Evolutionary conservation across 1,140 invertebrate genomes (phyloP).

Genomic region (Ips nitidus): DNA sequence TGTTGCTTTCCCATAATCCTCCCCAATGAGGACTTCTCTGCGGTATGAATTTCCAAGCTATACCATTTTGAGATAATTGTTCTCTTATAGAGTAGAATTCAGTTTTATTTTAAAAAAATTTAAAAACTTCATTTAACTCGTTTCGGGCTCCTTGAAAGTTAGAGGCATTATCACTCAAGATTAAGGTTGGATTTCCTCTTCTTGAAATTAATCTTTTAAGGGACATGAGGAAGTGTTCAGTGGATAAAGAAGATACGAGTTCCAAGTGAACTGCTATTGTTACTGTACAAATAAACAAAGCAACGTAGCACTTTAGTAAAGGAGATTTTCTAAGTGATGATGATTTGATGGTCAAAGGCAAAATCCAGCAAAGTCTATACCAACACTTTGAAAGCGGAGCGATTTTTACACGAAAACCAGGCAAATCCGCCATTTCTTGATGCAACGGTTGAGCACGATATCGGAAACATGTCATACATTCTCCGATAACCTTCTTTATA

Average conservation of each 20-base stretch:
- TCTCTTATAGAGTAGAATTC: too few relatives aligned
- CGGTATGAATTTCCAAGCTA: too few relatives aligned
- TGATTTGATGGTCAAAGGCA: slow-evolving; percentile 15
- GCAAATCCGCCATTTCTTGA: slow-evolving; percentile 25
- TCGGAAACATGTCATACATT: slow-evolving; percentile 28
- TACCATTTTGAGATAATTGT: too few relatives aligned
- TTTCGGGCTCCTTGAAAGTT: slow-evolving; percentile 28
- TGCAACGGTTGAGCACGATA: neutral
- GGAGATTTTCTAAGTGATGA: slow-evolving; percentile 10
- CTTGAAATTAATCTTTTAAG: slow-evolving; percentile 49
- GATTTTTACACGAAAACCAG: slow-evolving; percentile 6
- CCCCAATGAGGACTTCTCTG: too few relatives aligned
- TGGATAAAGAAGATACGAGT: slow-evolving; percentile 37
- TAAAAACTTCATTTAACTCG: slow-evolving; percentile 12
- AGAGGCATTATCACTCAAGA: slow-evolving; percentile 32
- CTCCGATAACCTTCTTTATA: slow-evolving; percentile 10
- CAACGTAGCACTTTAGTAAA: slow-evolving; percentile 47
- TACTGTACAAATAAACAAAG: slow-evolving; percentile 50
- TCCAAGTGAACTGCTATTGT: slow-evolving; percentile 55
- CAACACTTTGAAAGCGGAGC: slow-evolving; percentile 12
- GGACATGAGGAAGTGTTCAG: slow-evolving; percentile 6
- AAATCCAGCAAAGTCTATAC: slow-evolving; percentile 28
- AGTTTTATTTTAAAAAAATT: slow-evolving; percentile 12
- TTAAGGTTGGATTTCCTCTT: slow-evolving; percentile 38
- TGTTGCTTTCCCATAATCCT: too few relatives aligned